Evolutionary conservation across 1,140 invertebrate genomes (phyloP).

Genomic region (Leptopilina boulardi): DNA sequence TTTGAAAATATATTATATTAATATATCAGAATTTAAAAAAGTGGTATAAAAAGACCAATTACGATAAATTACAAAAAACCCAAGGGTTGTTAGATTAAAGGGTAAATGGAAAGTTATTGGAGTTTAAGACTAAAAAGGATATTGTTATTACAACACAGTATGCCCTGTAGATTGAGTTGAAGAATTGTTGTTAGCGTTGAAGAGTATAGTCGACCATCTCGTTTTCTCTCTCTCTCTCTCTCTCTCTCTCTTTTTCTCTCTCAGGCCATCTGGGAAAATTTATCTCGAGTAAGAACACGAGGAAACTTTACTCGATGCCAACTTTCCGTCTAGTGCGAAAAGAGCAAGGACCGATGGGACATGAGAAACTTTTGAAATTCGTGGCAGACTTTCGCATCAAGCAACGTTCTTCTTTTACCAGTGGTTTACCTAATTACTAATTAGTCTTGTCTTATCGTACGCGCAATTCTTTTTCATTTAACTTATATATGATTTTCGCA

Average conservation of each 20-base stretch:
- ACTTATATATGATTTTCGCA: not conserved
- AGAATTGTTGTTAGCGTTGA: conserved; percentile 42
- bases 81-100: not conserved
- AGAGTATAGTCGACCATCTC: conserved; percentile 40
- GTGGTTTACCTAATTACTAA: conserved; percentile 25
- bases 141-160: conserved; percentile 20
- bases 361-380: conserved; percentile 45
- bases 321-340: conserved; percentile 46
- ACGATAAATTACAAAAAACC: not conserved
- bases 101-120: not conserved
- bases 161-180: conserved; percentile 22
- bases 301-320: conserved; percentile 50
- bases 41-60: not conserved
- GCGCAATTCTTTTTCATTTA: not conserved
- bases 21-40: not conserved
- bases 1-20: no score
- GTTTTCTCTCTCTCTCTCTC: no score
- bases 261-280: conserved; percentile 49
- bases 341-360: conserved; percentile 42
- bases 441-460: not conserved
- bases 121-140: conserved; percentile 11
- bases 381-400: conserved; percentile 4
- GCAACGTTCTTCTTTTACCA: conserved; percentile 9
- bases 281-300: conserved; percentile 49
- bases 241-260: not conserved